Percentiles rank a stretch among this genome's conserved stretches.
Conservation (phyloP, 2,113 vertebrate species). For the Irena cyanogastra region DNA sequence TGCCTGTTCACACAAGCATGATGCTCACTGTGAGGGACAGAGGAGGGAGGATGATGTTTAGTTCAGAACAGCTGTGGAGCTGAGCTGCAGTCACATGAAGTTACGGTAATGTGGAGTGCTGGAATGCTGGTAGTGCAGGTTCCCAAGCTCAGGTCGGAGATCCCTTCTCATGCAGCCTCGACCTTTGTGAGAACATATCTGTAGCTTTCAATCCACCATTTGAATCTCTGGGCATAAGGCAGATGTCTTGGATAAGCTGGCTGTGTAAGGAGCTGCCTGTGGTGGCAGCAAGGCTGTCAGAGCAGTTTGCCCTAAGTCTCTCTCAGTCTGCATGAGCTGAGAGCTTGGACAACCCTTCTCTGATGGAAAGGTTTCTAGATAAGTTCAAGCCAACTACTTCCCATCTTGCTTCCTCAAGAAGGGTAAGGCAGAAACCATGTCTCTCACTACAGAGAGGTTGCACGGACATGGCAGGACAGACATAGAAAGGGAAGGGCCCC, state of each 20-base stretch:
- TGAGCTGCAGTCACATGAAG: background rate
- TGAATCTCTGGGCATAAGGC: background rate
- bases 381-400: accelerated
- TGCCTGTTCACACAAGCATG: background rate
- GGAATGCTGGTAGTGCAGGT: background rate
- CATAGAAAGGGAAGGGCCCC: background rate
- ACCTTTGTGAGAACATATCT: background rate
- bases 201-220: accelerated
- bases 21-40: background rate
- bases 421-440: background rate
- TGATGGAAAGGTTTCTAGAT: background rate
- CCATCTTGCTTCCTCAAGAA: background rate
- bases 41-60: background rate
- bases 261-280: background rate
- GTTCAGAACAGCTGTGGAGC: background rate
- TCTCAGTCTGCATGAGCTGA: background rate
- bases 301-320: background rate
- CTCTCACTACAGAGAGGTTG: background rate
- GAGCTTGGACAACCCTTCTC: background rate
- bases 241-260: background rate
- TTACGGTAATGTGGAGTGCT: background rate
- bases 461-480: background rate
- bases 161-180: background rate
- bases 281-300: background rate
- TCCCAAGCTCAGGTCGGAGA: background rate